Percentiles rank a stretch among this genome's conserved stretches.
Evolutionary conservation across 2,888 invertebrate genomes (phyloP).

Genomic region (Abrostola triplasia): DNA sequence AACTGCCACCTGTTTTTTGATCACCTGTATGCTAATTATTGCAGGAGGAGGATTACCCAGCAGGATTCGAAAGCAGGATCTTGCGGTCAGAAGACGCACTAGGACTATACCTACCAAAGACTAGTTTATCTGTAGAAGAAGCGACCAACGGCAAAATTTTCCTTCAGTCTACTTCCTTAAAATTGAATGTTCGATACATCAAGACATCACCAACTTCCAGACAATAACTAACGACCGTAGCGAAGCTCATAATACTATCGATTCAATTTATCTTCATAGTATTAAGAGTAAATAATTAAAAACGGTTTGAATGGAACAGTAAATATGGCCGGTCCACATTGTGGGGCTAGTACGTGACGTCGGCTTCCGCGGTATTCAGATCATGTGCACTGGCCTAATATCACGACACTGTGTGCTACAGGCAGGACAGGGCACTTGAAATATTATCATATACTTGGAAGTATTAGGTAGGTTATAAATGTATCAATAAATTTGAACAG

Average conservation of each 20-base stretch:
- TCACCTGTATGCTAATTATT: no score
- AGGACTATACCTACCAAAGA: no score
- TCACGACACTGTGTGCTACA: constrained; percentile 31
- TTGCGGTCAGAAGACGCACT: no score
- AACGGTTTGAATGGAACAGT: constrained; percentile 73
- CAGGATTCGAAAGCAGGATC: no score
- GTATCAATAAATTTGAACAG: no score
- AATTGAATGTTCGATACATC: constrained; percentile 8
- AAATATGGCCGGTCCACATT: constrained; percentile 69
- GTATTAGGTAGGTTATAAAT: background rate
- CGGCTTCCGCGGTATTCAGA: constrained; percentile 69
- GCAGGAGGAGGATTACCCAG: no score
- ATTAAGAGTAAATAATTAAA: constrained; percentile 75
- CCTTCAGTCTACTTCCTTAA: no score
- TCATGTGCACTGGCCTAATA: constrained; percentile 51
- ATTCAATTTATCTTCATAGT: constrained; percentile 64
- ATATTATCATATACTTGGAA: background rate
- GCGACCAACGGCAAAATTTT: no score
- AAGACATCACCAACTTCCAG: constrained; percentile 25
- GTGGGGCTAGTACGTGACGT: constrained; percentile 62
- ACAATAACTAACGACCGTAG: constrained; percentile 15
- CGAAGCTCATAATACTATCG: constrained; percentile 65
- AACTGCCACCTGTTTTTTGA: no score
- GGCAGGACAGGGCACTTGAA: background rate
- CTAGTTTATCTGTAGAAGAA: no score